A percentile compares a stretch with the other conserved stretches of the same genome.
These are phyloP conservation scores for Parambassis ranga DNA, from an alignment of 2,797 vertebrate species.

Conservation along the genomic window DNA sequence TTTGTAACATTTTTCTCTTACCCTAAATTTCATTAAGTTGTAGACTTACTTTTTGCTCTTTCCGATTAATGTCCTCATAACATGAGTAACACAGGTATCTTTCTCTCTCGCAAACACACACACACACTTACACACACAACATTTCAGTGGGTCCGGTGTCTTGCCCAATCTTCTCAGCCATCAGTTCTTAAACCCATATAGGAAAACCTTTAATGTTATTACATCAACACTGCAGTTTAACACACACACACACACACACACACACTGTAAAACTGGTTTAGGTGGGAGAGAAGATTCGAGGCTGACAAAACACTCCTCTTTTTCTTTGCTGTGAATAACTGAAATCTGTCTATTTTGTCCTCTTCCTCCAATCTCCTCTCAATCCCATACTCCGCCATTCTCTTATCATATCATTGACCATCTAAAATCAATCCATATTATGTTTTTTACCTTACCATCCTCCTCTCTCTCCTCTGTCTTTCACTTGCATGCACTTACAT, in stretches of 20 bases:
- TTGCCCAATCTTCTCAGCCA: slow-evolving; percentile 87
- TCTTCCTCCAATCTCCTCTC: slow-evolving; percentile 18
- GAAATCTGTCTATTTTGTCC: slow-evolving; percentile 41
- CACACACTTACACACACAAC: neutral
- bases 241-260: slow-evolving; percentile 15
- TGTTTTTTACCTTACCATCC: slow-evolving; percentile 39
- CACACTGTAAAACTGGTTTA: slow-evolving; percentile 87
- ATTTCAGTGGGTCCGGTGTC: slow-evolving; percentile 91
- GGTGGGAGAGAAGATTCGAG: slow-evolving; percentile 71
- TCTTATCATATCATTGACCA: slow-evolving; percentile 66
- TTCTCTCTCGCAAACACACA: no score
- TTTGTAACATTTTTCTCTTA: no score
- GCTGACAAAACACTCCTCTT: slow-evolving; percentile 59
- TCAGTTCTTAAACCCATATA: slow-evolving; percentile 88
- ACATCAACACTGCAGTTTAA: slow-evolving; percentile 85
- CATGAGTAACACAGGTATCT: neutral
- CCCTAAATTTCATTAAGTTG: neutral
- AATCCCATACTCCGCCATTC: slow-evolving; percentile 33
- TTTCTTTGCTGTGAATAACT: slow-evolving; percentile 33
- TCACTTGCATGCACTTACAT: slow-evolving; percentile 39
- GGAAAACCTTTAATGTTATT: slow-evolving; percentile 90
- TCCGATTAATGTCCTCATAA: neutral
- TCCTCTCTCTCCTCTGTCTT: slow-evolving; percentile 31
- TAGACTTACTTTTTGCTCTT: no score
- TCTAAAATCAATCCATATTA: slow-evolving; percentile 70